Evolutionary conservation across 2,888 invertebrate species (phyloP), one percentile per base, ranked within the genome.

Genomic region (Hofmannophila pseudospretella): DNA sequence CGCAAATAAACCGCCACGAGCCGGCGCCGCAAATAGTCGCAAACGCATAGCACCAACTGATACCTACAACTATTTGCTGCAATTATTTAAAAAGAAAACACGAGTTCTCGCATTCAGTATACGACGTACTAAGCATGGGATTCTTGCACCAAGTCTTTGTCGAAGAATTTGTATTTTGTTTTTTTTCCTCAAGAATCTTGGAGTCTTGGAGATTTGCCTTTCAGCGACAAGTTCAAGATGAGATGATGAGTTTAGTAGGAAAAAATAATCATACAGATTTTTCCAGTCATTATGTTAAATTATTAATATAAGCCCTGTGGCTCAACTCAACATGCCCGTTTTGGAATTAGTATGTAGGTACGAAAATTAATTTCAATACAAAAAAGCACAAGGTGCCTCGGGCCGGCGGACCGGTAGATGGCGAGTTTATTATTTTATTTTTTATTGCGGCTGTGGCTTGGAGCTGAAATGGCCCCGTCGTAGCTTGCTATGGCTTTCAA

Each of bases 1-100:
- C 74, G 75, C 74, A 81, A 84, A 85, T 81, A 81, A 76, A 78
- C 71, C 51, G 59, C 53, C 46, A 51, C 56, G 43, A 44, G 46
- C 47, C 34, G 45, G 19, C 34, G 39, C 49, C 68, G 63, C 66
- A 74, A 77, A 77, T 76, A 78, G 62, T 57, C 64, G 57, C 40
- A 10, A n/a, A 9, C 28, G 23, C n/a, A 23, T n/a, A n/a, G 4
- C 29, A 42, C 38, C 37, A 37, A 44, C 44, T 47, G 45, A 41
- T 51, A 49, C n/a, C n/a, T n/a, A n/a, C 49, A 38, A 42, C 34
- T 14, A 42, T 61, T 51, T 49, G 42, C 52, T 54, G 58, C 60
- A 65, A 74, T 67, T 67, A 61, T 56, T 57, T 47, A 59, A 64
- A 70, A 61, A 63, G 68, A 45, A 42, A 30, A 33, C 39, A 44